Evolutionary conservation across 2,888 invertebrate species (phyloP), one percentile per base, ranked within the genome.

Genomic region (Agrypnus murinus): DNA sequence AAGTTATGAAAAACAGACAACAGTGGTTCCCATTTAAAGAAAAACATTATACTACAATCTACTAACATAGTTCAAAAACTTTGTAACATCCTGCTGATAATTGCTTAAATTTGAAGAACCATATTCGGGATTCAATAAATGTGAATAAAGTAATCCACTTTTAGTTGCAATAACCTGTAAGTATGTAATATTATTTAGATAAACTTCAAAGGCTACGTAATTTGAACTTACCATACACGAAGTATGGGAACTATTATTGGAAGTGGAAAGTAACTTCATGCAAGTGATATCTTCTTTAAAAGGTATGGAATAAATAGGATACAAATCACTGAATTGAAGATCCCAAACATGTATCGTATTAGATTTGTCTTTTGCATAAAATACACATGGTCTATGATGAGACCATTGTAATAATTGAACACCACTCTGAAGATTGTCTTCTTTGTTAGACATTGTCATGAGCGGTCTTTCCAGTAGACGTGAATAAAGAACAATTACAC

Each of bases 271-370:
- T 43, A 88, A 75, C 74, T 84, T 85, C 79, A 89, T 85, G 72
- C 83, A 84, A 53, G 80, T 84, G 12, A 88, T 84, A 8, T 80
- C 77, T 17, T 85, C 84, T 43, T 81, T 83, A 71, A 86, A 85
- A 2, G 85, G 84, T 66, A 88, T 78, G 2, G 86, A 86, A 77
- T 85, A 81, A 25, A 84, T 80, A 0, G 89, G 89, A 73, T 83
- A 83, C 73, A 87, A 84, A 76, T 89, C 88, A 73, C 87, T 88
- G 53, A 82, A 83, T 62, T 83, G 84, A 71, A 90, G 81, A 80
- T 90, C 85, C 89, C 89, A 90, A 38, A 89, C 80, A 69, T 88
- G 85, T 46, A 89, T 83, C 36, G 85, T 86, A 75, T 83, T 86
- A 40, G 68, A 75, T 19, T 80, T 77, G 77, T 89, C 88, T 71